Evolutionary conservation across 2,113 vertebrate species (phyloP), one percentile per base, ranked within the genome.

Genomic region (Thymallus thymallus): DNA sequence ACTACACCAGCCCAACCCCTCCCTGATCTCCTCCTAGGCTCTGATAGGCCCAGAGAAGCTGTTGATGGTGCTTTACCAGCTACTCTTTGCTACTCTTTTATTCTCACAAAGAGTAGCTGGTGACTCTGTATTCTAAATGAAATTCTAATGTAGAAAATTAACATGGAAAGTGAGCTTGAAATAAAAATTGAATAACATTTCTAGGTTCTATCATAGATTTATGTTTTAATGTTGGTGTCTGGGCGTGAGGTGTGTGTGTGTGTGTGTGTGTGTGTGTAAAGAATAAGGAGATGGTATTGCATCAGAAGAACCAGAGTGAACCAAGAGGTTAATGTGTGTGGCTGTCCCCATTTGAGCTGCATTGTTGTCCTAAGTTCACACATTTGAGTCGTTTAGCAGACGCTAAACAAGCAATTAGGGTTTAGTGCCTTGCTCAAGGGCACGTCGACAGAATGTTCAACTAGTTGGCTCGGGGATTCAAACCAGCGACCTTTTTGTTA

Each of bases 331-430:
- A 20, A 5, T 46, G 48, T 80, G 86, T 68, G 80, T 71, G 69
- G 51, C 18, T 71, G 65, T 67, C 18, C 48, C 64, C 29, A 69
- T 3, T 3, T 7, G 58, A 69, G 2, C 30, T 67, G 62, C 24
- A 26, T 24, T 22, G 29, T 30, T 18, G 76, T 73, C 78, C 69
- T 76, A 80, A 85, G 78, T 81, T 56, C 66, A 55, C 29, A 23
- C 9, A 9, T 41, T 41, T 41, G 10, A 12, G 35, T 41, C 35
- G 10, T 9, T 41, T 41, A 41, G 35, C 35, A 41, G 35, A 10
- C 35, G 0, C 35, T 41, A 41, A 2, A 41, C 9, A 2, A 41
- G 35, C 9, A 41, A 41, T 41, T 41, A 2, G 35, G 35, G 35
- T 41, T 41, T 10, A 10, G 35, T 41, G 35, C 35, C 35, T 41